Base-by-base conservation (phyloP, 2,113 vertebrate species). In the Mustela nigripes region DNA sequence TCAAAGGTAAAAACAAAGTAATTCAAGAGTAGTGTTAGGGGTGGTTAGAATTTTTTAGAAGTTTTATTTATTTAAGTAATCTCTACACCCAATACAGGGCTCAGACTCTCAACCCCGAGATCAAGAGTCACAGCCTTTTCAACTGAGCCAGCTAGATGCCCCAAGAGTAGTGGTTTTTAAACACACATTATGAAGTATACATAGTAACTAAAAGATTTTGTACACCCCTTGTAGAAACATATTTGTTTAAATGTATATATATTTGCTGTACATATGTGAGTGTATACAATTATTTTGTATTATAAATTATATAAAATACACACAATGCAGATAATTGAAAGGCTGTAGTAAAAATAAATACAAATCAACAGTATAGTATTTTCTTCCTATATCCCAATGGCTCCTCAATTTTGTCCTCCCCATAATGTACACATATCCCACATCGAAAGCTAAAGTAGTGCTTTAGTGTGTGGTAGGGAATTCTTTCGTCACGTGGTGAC, bases 281-380 rank as follows among this genome's bases (percentile, higher is more conserved):
- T 53, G 2, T 39, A 31, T 91, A 45, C 48, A 83, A 63, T 16
- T 94, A 73, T 89, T 89, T 63, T 62, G 11, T 82, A 79, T 74
- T 76, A 42, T 95, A 90, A 83, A 76, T 95, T 65, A 56, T 63
- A 45, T 76, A 90, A 76, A 95, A 58, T 36, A 69, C 31, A 73
- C 19, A 71, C 8, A 69, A 22, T 11, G 33, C 45, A 93, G 50
- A 36, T 85, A 79, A 60, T 76, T 95, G 48, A 63, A 73, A 91
- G 7, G 73, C 24, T 12, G 4, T 85, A 50, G 36, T 31, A 69
- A 7, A 31, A 69, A 69, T 56, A 91, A 67, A 60, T 50, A 19
- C 33, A 65, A 78, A 84, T 42, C 22, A 26, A 14, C 26, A 33
- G 26, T 69, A 21, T 69, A 71, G 36, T 80, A 42, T 33, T 80